Percentiles rank a stretch among this genome's conserved stretches.
phyloP scores from a whole-genome alignment of 2,888 invertebrate genomes.

The Cremastinae sp. region DNA sequence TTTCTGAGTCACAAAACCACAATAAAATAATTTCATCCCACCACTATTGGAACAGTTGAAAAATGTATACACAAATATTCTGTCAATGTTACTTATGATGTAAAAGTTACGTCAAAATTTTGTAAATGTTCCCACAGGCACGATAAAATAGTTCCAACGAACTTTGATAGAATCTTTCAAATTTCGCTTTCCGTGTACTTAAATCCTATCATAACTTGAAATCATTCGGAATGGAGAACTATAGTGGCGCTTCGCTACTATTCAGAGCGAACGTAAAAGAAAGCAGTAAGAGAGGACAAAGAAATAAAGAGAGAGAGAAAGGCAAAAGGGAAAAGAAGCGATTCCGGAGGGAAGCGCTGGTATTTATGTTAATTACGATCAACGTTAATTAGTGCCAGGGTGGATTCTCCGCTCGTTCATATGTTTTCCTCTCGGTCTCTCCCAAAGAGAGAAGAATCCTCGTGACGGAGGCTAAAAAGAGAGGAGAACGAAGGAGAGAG shows the following conservation, averaged over 20 bases:
- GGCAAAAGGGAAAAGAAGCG: constrained; percentile 29
- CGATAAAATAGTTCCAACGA: too few species aligned
- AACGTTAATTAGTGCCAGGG: constrained; percentile 77
- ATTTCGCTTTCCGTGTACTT: too few species aligned
- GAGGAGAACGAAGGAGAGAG: constrained; percentile 22
- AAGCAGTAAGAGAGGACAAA: constrained; percentile 24
- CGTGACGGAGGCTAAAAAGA: constrained; percentile 17
- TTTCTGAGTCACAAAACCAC: too few species aligned
- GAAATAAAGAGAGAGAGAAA: constrained; percentile 2
- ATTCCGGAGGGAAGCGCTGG: constrained; percentile 72
- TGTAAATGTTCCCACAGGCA: too few species aligned
- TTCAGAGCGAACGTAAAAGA: constrained; percentile 27
- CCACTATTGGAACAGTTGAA: too few species aligned
- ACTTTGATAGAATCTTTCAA: too few species aligned
- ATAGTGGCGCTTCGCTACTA: not conserved
- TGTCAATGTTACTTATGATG: too few species aligned
- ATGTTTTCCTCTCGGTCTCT: constrained; percentile 58
- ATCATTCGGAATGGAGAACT: constrained; percentile 22
- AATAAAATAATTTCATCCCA: too few species aligned
- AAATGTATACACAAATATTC: too few species aligned
- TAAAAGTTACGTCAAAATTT: too few species aligned
- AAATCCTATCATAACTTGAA: constrained; percentile 54
- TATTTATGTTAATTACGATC: constrained; percentile 80
- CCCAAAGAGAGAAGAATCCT: not conserved
- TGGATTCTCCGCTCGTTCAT: constrained; percentile 64